Base-by-base conservation (phyloP, 2,797 vertebrate species). In the Aeoliscus strigatus region DNA sequence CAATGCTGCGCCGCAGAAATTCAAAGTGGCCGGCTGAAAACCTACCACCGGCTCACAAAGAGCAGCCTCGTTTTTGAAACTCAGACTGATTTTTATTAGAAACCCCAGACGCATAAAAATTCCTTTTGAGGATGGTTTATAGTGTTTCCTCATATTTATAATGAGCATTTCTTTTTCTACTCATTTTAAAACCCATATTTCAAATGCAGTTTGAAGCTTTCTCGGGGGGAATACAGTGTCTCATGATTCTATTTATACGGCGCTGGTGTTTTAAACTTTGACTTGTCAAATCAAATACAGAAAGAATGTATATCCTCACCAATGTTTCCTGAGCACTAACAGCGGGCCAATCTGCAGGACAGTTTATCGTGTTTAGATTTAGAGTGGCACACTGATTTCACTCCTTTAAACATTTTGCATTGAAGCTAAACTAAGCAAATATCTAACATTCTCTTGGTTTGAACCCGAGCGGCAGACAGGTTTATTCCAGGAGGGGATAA, bases 111-210 rank as follows among this genome's bases (percentile, higher is more conserved):
- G 78, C 72, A 68, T 82, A 69, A 75, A 81, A 82, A 86, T 82
- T 85, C 80, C 66, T 62, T 86, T 83, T 85, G 80, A 85, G 73
- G 69, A 67, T 37, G 78, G 63, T 76, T 87, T 83, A 82, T 60
- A 67, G 47, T 26, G 29, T 73, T 76, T 80, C 73, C 70, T 45
- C 41, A 59, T 75, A 81, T 81, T 80, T 83, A 75, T 84, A 85
- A 83, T 70, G 82, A 83, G 58, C 59, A 30, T 65, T 72, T 47
- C 17, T 13, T 72, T 47, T 26, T n/a, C 12, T 14, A 8, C 47
- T 32, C 42, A 26, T 38, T 72, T 79, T 72, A 60, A 75, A 77
- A 73, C 30, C 36, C 17, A 27, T 32, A 73, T 82, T 67, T 80
- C 60, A 52, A 46, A 80, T 86, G 75, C 84, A 34, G 80, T 84